Conservation (phyloP, 2,888 invertebrate genomes). For the Drosophila recens region DNA sequence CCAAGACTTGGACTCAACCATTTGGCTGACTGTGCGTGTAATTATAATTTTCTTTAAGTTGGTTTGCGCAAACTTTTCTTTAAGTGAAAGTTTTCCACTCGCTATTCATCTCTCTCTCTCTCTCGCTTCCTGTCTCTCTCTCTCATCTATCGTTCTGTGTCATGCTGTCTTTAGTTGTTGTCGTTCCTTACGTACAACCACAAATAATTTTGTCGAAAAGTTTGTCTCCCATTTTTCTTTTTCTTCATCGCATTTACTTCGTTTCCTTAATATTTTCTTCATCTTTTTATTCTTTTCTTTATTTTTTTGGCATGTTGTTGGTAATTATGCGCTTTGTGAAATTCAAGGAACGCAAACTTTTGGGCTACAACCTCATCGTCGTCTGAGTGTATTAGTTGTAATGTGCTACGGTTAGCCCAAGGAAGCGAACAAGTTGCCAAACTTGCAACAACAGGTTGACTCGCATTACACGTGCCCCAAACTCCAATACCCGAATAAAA, state of each 20-base stretch:
- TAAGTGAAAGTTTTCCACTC: slow-evolving; percentile 74
- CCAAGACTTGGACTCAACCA: slow-evolving; percentile 44
- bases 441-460: slow-evolving; percentile 62
- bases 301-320: slow-evolving; percentile 67
- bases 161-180: slow-evolving; percentile 54
- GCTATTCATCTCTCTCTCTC: slow-evolving; percentile 39
- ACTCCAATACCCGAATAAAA: slow-evolving; percentile 14
- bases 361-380: slow-evolving; percentile 67
- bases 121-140: too few relatives aligned
- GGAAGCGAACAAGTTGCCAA: slow-evolving; percentile 66
- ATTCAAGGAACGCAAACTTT: slow-evolving; percentile 70
- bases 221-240: slow-evolving; percentile 58
- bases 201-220: slow-evolving; percentile 77
- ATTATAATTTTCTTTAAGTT: slow-evolving; percentile 79
- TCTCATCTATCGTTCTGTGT: slow-evolving; percentile 7
- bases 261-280: slow-evolving; percentile 13
- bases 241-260: slow-evolving; percentile 18
- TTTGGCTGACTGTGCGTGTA: slow-evolving; percentile 80
- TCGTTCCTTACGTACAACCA: slow-evolving; percentile 52
- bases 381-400: slow-evolving; percentile 76
- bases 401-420: slow-evolving; percentile 66
- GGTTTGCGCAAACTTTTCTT: slow-evolving; percentile 77
- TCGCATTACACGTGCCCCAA: slow-evolving; percentile 42
- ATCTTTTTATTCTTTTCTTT: slow-evolving; percentile 12
- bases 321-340: slow-evolving; percentile 78